Evolutionary conservation across 2,797 vertebrate species (phyloP), one percentile per base, ranked within the genome.

Genomic region (Coranthus polyacanthus): DNA sequence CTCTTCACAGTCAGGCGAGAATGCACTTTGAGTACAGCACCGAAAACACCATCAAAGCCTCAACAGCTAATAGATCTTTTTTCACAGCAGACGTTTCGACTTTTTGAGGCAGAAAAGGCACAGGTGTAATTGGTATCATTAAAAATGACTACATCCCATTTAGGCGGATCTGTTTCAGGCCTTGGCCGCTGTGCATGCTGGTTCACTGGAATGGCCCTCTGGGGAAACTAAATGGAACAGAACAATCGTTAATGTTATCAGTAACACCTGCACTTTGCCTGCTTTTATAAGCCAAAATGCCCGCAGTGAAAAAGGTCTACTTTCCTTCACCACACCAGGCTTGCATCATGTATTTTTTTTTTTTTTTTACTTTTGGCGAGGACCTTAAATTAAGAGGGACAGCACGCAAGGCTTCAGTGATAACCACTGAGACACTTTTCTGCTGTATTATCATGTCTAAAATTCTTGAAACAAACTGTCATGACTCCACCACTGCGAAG

Each of bases 331-430:
- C 2, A 2, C 2, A 26, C 2, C 15, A 18, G 36, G 41, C 41
- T 13, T 20, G 6, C 6, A 41, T 12, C n/a, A 46, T 17, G n/a
- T n/a, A n/a, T n/a, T n/a, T n/a, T n/a, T n/a, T n/a, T n/a, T n/a
- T n/a, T n/a, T n/a, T 2, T 64, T 53, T 54, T 52, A 50, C 22
- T 22, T n/a, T 12, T 32, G 10, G 65, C 20, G 5, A 67, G 36
- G 5, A 10, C 4, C 6, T 52, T 1, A 49, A 20, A 68, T 41
- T 47, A n/a, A 15, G 12, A 42, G 7, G 13, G 0, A 9, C 7
- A 17, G 12, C 12, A 44, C n/a, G 6, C 24, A 36, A 51, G 38
- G 46, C 26, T 45, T 29, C 42, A 58, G 2, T n/a, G 6, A 2
- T 12, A 24, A 45, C 29, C 20, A 38, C 36, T 50, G 42, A 54